Evolutionary conservation across 2,888 invertebrate species (phyloP), one percentile per base, ranked within the genome.

Genomic region (Platycheirus albimanus): DNA sequence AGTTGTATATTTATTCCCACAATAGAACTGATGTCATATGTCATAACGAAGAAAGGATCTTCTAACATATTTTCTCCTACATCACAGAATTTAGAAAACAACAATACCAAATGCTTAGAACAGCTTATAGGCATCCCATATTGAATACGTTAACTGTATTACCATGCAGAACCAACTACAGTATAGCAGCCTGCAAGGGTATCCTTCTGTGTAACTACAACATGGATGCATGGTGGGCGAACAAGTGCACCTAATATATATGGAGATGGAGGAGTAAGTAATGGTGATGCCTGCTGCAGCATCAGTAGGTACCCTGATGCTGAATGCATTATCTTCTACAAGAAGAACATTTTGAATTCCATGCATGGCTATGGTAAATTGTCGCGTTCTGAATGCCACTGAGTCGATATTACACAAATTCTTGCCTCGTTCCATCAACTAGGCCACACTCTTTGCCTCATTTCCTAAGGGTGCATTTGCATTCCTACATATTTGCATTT

Each of bases 361-460:
- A 76, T 71, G 80, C 80, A 81, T 66, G 70, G 4, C 38, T 70
- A 56, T 75, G 24, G 49, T 45, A 81, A 70, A 76, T 76, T 81
- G 67, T 75, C 75, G 75, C 69, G 63, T 61, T 80, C 28, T 43
- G 28, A 64, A 64, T 56, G 54, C 38, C 47, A 71, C 41, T 38
- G 52, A 63, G 38, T 47, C 36, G 49, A 56, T 69, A 63, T 63
- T 67, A 74, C 56, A 69, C 30, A 69, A 54, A 54, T 24, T 51
- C 33, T 45, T 24, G 33, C 38, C 20, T 36, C 45, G 6, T 43
- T 11, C 17, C 20, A 20, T 24, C 11, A 33, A 7, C 8, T 11
- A 28, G 28, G 17, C 1, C 8, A n/a, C n/a, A 3, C 5, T 24
- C 24, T 24, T 24, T 5, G 24, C 24, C 24, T 5, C 24, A 24